Conservation (phyloP, 2,888 invertebrate species). For the Drosophila borborema region DNA sequence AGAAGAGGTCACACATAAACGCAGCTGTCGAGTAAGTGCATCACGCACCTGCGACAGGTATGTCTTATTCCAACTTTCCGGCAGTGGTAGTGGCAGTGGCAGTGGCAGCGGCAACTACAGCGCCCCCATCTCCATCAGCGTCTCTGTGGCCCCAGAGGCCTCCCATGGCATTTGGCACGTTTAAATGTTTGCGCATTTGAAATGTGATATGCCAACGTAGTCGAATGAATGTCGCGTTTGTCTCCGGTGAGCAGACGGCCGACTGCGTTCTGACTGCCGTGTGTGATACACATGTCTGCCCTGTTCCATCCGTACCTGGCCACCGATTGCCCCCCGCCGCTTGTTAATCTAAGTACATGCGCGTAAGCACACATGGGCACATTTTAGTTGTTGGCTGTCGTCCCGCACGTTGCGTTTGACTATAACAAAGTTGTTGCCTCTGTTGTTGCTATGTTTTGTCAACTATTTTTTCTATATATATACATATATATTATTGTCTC, state of each 20-base stretch:
- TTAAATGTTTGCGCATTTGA: conserved; percentile 60
- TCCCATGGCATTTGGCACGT: conserved; percentile 45
- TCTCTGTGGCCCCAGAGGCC: conserved; percentile 3
- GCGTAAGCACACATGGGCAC: conserved; percentile 38
- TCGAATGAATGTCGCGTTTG: conserved; percentile 34
- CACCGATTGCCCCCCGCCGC: not conserved
- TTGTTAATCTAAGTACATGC: conserved; percentile 37
- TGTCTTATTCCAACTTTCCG: conserved; percentile 26
- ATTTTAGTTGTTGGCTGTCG: conserved; percentile 36
- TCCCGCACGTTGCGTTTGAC: conserved; percentile 28
- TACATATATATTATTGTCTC: conserved; percentile 30
- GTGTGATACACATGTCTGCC: conserved; percentile 29
- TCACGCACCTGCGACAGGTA: conserved; percentile 40
- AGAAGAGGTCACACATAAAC: conserved; percentile 9
- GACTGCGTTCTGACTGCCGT: conserved; percentile 25
- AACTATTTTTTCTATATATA: conserved; percentile 3
- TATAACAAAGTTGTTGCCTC: conserved; percentile 18
- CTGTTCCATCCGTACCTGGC: not conserved
- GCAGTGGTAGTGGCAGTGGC: not conserved
- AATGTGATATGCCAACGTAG: conserved; percentile 51
- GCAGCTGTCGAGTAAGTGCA: conserved; percentile 20
- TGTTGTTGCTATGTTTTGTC: conserved; percentile 9
- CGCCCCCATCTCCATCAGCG: conserved; percentile 2
- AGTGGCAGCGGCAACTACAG: not conserved
- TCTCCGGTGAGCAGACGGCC: conserved; percentile 9